These are phyloP conservation scores for Dreissena rostriformis DNA, from an alignment of 1,140 invertebrate genomes.

Conservation along the genomic window DNA sequence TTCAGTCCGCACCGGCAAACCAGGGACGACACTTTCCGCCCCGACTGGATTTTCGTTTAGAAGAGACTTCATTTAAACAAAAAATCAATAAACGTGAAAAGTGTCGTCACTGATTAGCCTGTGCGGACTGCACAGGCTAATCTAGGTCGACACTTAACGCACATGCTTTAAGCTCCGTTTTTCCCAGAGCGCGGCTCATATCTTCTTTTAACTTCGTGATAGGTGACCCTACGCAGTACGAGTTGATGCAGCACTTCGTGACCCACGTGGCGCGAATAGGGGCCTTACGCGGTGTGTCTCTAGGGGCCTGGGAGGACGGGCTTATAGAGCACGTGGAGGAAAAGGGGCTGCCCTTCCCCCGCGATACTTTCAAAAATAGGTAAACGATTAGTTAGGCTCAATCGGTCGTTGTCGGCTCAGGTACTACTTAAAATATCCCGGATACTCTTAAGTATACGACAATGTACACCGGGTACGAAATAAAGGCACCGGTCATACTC, in stretches of 20 bases:
- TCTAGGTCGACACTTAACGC: too few relatives aligned
- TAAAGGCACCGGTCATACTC: not conserved
- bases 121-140: too few relatives aligned
- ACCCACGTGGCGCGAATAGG: constrained; percentile 60
- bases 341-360: constrained; percentile 54
- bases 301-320: constrained; percentile 78
- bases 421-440: not conserved
- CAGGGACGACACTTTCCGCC: too few relatives aligned
- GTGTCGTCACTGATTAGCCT: too few relatives aligned
- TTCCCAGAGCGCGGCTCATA: too few relatives aligned
- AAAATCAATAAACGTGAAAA: too few relatives aligned
- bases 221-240: constrained; percentile 15
- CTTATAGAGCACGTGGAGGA: constrained; percentile 53
- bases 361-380: constrained; percentile 33
- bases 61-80: too few relatives aligned
- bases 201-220: too few relatives aligned
- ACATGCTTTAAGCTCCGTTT: too few relatives aligned
- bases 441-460: not conserved
- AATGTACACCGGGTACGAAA: not conserved
- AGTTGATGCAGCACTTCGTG: constrained; percentile 66
- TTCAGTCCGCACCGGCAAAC: too few relatives aligned
- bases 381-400: not conserved
- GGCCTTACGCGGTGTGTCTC: constrained; percentile 49
- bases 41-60: too few relatives aligned
- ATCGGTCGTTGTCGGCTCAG: not conserved